Evolutionary conservation across 2,113 vertebrate genomes (phyloP).

Genomic region (Capreolus pygargus): DNA sequence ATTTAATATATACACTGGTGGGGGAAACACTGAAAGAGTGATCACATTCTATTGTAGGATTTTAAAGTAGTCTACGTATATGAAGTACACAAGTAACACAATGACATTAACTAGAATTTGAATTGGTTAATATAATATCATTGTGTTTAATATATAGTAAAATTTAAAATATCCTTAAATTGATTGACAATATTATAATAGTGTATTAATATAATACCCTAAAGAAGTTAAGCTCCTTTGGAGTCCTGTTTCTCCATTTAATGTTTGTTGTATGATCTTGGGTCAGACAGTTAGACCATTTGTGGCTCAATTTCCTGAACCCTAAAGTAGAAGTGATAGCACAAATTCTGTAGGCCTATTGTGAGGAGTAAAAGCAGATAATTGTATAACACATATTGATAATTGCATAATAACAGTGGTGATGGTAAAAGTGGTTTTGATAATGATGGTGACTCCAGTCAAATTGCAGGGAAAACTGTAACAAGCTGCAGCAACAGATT

Average conservation of each 20-base stretch:
- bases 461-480: neutral
- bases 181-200: neutral
- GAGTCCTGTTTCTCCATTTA: neutral
- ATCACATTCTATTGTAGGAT: neutral
- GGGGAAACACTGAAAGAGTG: neutral
- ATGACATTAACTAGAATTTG: constrained; percentile 8
- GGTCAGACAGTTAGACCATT: neutral
- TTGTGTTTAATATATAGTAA: neutral
- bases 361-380: neutral
- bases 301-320: neutral
- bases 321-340: neutral
- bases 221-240: neutral
- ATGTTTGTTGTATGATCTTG: neutral
- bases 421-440: neutral
- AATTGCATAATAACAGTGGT: neutral
- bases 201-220: neutral
- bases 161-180: neutral
- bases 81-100: neutral
- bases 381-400: neutral
- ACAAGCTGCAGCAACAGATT: neutral
- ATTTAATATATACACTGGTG: neutral
- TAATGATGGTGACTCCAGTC: neutral
- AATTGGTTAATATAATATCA: neutral
- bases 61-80: neutral
- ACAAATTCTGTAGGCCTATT: neutral